Conservation (phyloP, 2,797 vertebrate genomes). For the Denticeps clupeoides region DNA sequence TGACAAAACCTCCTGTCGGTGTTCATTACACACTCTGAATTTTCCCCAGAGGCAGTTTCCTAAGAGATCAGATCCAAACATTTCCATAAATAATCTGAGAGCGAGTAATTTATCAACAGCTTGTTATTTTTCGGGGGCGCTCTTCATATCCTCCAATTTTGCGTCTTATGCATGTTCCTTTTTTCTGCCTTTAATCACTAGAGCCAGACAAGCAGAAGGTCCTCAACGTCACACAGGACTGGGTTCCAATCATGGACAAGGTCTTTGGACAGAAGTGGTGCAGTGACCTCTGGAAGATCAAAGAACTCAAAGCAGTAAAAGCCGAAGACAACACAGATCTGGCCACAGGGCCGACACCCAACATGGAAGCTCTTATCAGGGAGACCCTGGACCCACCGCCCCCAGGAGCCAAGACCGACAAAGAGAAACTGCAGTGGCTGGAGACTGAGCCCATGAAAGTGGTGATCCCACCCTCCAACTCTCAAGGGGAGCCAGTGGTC, state of each 20-base stretch:
- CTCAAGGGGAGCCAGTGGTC: constrained; percentile 14
- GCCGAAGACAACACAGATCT: background rate
- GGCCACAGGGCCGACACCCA: constrained; percentile 9
- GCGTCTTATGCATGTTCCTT: background rate
- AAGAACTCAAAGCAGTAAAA: constrained; percentile 29
- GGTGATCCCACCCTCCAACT: constrained; percentile 32
- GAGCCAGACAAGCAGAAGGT: constrained; percentile 35
- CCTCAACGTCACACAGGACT: constrained; percentile 53
- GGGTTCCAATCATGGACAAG: constrained; percentile 64
- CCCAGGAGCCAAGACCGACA: too few species aligned
- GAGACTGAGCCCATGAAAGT: constrained; percentile 54
- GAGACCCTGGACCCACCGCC: constrained; percentile 42
- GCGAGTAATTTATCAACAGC: too few species aligned
- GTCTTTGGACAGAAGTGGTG: constrained; percentile 67
- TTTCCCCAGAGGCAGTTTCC: too few species aligned
- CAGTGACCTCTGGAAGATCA: constrained; percentile 52
- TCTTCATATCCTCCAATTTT: background rate
- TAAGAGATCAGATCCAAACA: too few species aligned
- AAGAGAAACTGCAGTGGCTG: constrained; percentile 41
- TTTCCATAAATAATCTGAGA: too few species aligned
- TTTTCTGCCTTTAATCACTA: background rate
- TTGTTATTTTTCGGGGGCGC: background rate
- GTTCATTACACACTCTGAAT: too few species aligned
- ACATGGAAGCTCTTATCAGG: constrained; percentile 15
- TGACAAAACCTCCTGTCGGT: too few species aligned